Conservation (phyloP, 2,113 vertebrate genomes). For the Microtus oregoni region DNA sequence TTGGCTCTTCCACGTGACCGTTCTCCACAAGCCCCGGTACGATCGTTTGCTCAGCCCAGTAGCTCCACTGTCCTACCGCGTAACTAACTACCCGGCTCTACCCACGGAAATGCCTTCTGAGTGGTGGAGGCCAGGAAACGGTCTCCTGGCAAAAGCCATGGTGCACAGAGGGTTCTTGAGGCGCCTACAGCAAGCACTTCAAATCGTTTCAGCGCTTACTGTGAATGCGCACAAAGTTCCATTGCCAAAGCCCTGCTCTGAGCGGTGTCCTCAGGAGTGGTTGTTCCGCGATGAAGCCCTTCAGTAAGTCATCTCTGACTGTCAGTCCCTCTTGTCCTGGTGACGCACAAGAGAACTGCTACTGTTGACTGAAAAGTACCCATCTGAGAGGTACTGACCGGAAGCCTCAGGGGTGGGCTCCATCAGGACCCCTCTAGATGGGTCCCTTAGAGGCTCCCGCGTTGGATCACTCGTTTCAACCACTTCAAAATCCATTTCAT, state of each 20-base stretch:
- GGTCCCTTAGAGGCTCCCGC: slow-evolving; percentile 83
- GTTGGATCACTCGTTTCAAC: slow-evolving; percentile 91
- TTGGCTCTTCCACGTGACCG: not conserved
- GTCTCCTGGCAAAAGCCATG: not conserved
- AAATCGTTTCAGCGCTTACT: not conserved
- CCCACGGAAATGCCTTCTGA: not conserved
- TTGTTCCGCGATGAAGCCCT: not conserved
- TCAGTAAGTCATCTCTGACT: not conserved
- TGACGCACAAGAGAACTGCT: slow-evolving; percentile 83
- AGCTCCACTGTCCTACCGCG: not conserved
- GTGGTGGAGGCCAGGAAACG: not conserved
- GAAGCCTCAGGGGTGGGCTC: slow-evolving; percentile 18
- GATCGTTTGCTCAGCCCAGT: not conserved
- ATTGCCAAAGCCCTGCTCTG: not conserved
- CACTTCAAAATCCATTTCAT: slow-evolving; percentile 78
- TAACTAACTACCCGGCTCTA: not conserved
- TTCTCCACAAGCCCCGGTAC: not conserved
- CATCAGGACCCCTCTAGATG: slow-evolving; percentile 42
- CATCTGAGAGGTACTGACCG: not conserved
- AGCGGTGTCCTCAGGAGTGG: not conserved
- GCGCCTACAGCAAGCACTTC: not conserved
- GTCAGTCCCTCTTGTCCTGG: slow-evolving; percentile 88
- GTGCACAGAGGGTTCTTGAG: not conserved
- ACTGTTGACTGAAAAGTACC: not conserved
- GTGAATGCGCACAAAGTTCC: not conserved